These are phyloP conservation scores for Daboia siamensis DNA, from an alignment of 2,113 vertebrate species.

Conservation along the genomic window DNA sequence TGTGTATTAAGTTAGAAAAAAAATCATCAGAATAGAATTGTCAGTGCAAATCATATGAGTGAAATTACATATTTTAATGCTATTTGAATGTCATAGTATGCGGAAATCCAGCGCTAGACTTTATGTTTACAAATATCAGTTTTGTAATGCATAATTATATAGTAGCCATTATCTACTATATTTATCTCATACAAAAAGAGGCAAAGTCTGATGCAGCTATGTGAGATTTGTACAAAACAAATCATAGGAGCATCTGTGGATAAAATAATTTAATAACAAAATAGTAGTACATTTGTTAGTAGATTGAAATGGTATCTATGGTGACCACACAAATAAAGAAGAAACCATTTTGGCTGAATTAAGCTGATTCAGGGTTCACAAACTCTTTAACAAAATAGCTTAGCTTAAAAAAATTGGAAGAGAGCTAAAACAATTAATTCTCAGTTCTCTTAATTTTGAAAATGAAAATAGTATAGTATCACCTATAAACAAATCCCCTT, in stretches of 20 bases:
- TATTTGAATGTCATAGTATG: not conserved
- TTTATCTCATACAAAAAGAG: not conserved
- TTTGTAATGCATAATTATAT: conserved; percentile 3
- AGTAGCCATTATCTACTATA: not conserved
- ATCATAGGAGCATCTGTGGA: conserved; percentile 61
- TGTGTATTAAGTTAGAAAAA: too few species aligned
- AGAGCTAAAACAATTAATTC: conserved; percentile 38
- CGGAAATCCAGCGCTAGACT: not conserved
- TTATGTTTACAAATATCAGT: not conserved
- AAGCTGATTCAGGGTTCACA: conserved; percentile 51
- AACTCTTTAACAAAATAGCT: conserved; percentile 56
- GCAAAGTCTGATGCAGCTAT: conserved; percentile 28
- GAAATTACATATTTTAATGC: not conserved
- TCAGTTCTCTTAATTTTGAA: conserved; percentile 41
- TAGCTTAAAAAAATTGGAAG: conserved; percentile 48
- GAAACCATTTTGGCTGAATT: conserved; percentile 60
- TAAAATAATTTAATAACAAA: conserved; percentile 60
- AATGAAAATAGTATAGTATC: not conserved
- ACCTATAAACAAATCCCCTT: not conserved
- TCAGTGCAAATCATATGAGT: conserved; percentile 8
- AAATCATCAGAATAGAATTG: not conserved
- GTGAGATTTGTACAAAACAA: conserved; percentile 48
- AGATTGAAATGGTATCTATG: conserved; percentile 69
- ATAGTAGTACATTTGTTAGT: conserved; percentile 66
- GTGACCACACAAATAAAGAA: conserved; percentile 64